Conservation (phyloP, 2,113 vertebrate genomes). For the Thermophis baileyi region DNA sequence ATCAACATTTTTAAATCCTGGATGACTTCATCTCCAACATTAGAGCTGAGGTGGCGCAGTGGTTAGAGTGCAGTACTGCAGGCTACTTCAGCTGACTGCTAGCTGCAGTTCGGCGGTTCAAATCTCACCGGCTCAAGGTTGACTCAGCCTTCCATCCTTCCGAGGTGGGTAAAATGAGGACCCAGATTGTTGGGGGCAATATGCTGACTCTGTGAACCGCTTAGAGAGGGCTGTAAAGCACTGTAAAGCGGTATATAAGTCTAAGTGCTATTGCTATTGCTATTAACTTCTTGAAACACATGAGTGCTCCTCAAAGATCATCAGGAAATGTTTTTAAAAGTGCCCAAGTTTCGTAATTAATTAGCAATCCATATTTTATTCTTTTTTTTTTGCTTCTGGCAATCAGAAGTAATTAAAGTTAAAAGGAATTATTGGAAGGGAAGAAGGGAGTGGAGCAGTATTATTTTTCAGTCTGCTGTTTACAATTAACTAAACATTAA, state of each 20-base stretch:
- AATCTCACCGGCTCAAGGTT: no score
- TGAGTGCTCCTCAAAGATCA: neutral
- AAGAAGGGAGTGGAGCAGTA: neutral
- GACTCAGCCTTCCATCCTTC: no score
- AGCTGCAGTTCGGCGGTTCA: no score
- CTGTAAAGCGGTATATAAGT: no score
- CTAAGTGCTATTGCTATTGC: no score
- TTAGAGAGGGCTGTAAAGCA: no score
- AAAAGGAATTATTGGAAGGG: neutral
- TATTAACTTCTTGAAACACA: neutral
- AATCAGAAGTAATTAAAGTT: neutral
- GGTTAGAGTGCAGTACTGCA: no score
- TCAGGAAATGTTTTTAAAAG: neutral
- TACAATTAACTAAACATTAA: neutral
- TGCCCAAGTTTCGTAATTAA: neutral
- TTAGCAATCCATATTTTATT: neutral
- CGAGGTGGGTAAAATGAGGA: no score
- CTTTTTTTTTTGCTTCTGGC: neutral
- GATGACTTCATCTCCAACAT: neutral
- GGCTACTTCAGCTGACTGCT: no score
- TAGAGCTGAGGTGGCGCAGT: no score
- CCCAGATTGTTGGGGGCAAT: no score
- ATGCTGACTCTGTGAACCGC: no score
- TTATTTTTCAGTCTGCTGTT: neutral
- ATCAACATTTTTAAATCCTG: neutral